Base-by-base conservation (phyloP, 2,888 invertebrate species). In the Alloplasta piceator region DNA sequence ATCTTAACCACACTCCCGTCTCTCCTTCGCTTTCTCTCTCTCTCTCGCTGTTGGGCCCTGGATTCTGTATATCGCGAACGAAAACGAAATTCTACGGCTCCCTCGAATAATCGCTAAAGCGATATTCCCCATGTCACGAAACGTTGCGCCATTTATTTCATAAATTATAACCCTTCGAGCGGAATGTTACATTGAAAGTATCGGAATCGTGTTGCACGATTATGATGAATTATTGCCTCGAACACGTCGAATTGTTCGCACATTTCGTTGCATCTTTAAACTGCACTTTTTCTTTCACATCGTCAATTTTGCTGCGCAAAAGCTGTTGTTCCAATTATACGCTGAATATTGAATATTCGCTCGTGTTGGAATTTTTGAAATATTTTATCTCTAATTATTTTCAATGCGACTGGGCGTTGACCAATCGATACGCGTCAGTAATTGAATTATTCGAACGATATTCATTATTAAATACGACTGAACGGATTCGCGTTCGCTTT, bases 31-130 rank as follows among this genome's bases (percentile, higher is more conserved):
- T 67, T 7, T 55, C 52, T 55, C 6, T 55, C 16, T 14, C 52
- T 48, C 48, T 48, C 48, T 48, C 48, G 12, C 26, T 43, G 52
- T 52, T 61, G 41, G 64, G 43, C 63, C 41, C 36, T 38, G 80
- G 58, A 73, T 70, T 73, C 26, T 81, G 14, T 78, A 26, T 26
- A 66, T 46, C 43, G 50, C 67, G 14, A 78, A 71, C 81, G 74
- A 81, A 74, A 81, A 77, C 60, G 52, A 73, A 76, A 77, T 64
- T 74, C 70, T 64, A 55, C 50, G 50, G 63, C 63, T 70, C 66
- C 70, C 70, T 74, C 74, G 78, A 78, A 74, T 81, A 74, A 81
- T 78, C 68, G 63, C 70, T 74, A 46, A 78, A 82, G 75, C 63
- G 55, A 67, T 82, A 67, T 71, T 75, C 71, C 26, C 50, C 71